These are phyloP conservation scores for Dolomedes plantarius DNA, from an alignment of 2,888 invertebrate genomes.

Conservation along the genomic window DNA sequence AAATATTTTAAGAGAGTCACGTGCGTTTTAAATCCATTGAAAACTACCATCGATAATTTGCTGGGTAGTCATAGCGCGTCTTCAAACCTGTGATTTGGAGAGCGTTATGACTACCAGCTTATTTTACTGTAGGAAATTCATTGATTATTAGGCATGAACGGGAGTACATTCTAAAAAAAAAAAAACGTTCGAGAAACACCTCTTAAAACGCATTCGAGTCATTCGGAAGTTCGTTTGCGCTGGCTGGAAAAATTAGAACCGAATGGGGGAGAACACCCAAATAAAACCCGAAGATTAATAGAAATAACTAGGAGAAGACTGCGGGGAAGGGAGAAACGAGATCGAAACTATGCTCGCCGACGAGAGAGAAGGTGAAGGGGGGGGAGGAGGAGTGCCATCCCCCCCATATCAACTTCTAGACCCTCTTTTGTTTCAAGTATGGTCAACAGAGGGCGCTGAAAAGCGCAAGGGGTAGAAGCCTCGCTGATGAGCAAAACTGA, in stretches of 20 bases:
- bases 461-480: constrained; percentile 5
- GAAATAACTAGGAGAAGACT: neutral
- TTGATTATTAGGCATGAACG: too few species aligned
- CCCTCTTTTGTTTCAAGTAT: constrained; percentile 59
- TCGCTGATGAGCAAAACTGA: constrained; percentile 39
- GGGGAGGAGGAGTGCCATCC: constrained; percentile 3
- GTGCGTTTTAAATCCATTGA: too few species aligned
- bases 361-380: neutral
- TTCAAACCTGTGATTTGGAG: too few species aligned
- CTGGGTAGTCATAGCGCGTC: too few species aligned
- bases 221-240: constrained; percentile 32
- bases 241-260: constrained; percentile 26
- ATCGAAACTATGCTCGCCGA: neutral
- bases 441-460: constrained; percentile 57
- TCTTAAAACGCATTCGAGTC: too few species aligned
- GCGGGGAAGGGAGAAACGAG: neutral
- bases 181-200: too few species aligned
- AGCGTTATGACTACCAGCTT: too few species aligned
- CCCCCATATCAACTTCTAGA: constrained; percentile 23
- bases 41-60: too few species aligned
- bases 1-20: too few species aligned
- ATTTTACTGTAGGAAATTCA: too few species aligned
- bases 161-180: too few species aligned
- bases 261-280: constrained; percentile 28
- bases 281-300: constrained; percentile 38